Percentiles rank a stretch among this genome's conserved stretches.
Conservation (phyloP, 2,888 invertebrate genomes). For the Altica lythri region DNA sequence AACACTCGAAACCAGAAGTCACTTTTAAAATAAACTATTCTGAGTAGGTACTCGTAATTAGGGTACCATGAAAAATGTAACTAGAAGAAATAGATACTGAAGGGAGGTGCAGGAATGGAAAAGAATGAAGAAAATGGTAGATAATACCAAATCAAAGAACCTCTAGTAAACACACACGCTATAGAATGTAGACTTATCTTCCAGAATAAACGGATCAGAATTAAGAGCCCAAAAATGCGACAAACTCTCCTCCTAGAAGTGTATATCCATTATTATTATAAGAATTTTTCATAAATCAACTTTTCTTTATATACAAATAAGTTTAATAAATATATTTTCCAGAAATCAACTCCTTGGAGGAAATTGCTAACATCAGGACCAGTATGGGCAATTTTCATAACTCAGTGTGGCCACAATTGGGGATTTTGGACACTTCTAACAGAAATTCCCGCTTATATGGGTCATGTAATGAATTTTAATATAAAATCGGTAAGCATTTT, state of each 20-base stretch:
- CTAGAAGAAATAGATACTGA: too few relatives aligned
- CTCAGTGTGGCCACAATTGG: conserved; percentile 77
- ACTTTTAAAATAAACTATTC: not conserved
- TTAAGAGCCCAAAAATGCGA: not conserved
- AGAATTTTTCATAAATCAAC: too few relatives aligned
- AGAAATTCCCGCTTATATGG: conserved; percentile 81
- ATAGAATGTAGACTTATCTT: not conserved
- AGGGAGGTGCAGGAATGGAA: too few relatives aligned
- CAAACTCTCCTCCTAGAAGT: not conserved
- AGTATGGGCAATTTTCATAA: conserved; percentile 72
- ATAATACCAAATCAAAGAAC: not conserved
- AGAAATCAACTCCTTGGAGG: conserved; percentile 69
- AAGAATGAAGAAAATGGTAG: too few relatives aligned
- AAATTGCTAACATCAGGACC: conserved; percentile 75
- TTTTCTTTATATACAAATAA: not conserved
- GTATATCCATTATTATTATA: not conserved
- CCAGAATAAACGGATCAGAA: not conserved
- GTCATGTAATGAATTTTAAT: conserved; percentile 70
- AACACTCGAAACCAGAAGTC: not conserved
- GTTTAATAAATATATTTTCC: not conserved
- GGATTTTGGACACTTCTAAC: conserved; percentile 85
- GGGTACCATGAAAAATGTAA: not conserved
- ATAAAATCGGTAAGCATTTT: conserved; percentile 65
- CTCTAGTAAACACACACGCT: not conserved
- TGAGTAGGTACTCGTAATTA: not conserved